Evolutionary conservation across 2,113 vertebrate species (phyloP), one percentile per base, ranked within the genome.

Genomic region (Callorhinus ursinus): DNA sequence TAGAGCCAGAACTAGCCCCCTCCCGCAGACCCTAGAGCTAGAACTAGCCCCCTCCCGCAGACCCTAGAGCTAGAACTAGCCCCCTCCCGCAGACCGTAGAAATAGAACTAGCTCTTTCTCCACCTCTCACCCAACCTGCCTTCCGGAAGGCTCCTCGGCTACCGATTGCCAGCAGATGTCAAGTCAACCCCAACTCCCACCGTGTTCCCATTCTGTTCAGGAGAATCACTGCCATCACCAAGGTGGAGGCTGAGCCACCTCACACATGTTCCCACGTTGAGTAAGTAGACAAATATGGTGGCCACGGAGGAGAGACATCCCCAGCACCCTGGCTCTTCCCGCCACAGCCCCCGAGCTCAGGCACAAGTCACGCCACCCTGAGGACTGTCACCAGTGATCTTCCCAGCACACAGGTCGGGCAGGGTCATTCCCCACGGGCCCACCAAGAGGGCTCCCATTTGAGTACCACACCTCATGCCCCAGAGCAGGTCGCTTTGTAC

Each of bases 201-300:
- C 36, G 15, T 9, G 26, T 33, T 22, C 42, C 46, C 21, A 42
- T 0, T 10, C 16, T 8, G 5, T 33, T 69, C 26, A 24, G 3
- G 1, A 51, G 33, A 46, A 24, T 22, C 2, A 1, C 31, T 22
- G 16, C 22, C 5, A 5, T 13, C 67, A 39, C 33, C 6, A 18
- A 11, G 11, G 22, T 5, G 2, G n/a, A 55, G 10, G 12, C 2
- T 14, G 3, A 28, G 42, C 7, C n/a, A 21, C 24, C 3, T 28
- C 1, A 3, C 1, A 13, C 12, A 0, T 2, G 22, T 2, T 18
- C 24, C 57, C 69, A 61, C 0, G 2, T 15, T 10, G 49, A 55
- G 21, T 21, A 18, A 24, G 12, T 8, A 59, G 69, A 76, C 33
- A 28, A n/a, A n/a, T 1, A 18, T 6, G 24, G 46, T 0, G 42